Conservation (phyloP, 2,797 vertebrate genomes). For the Loriculus beryllinus region DNA sequence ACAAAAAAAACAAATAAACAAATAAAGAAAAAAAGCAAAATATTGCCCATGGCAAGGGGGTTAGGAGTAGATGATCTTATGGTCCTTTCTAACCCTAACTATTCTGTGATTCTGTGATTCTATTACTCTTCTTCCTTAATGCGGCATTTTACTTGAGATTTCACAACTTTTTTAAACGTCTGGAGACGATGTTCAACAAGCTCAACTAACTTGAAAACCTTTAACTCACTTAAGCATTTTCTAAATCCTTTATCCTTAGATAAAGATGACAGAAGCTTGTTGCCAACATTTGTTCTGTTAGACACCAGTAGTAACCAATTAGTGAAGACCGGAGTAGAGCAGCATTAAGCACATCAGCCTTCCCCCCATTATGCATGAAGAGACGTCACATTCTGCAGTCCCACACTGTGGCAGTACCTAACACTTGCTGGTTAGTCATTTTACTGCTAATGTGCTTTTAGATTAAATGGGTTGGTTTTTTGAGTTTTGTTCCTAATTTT, state of each 20-base stretch:
- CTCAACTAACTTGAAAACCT: not conserved
- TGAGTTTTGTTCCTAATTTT: not conserved
- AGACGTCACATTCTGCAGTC: not conserved
- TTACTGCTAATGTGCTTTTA: not conserved
- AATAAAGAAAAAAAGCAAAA: not conserved
- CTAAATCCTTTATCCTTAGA: not conserved
- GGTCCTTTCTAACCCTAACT: not conserved
- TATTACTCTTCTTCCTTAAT: not conserved
- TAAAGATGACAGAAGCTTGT: not conserved
- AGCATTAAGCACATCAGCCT: not conserved
- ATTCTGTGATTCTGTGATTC: not conserved
- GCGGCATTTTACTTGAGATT: not conserved
- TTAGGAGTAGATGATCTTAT: not conserved
- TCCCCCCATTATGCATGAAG: not conserved
- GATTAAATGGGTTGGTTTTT: not conserved
- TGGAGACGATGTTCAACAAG: not conserved
- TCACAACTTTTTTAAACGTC: not conserved
- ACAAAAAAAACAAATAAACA: no score
- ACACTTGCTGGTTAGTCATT: not conserved
- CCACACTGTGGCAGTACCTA: not conserved
- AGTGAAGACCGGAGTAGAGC: not conserved
- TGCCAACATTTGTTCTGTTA: not conserved
- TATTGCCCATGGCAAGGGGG: not conserved
- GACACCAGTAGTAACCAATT: not conserved
- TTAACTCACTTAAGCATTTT: not conserved